Conservation (phyloP, 2,888 invertebrate species). For the Epinotia brunnichana region DNA sequence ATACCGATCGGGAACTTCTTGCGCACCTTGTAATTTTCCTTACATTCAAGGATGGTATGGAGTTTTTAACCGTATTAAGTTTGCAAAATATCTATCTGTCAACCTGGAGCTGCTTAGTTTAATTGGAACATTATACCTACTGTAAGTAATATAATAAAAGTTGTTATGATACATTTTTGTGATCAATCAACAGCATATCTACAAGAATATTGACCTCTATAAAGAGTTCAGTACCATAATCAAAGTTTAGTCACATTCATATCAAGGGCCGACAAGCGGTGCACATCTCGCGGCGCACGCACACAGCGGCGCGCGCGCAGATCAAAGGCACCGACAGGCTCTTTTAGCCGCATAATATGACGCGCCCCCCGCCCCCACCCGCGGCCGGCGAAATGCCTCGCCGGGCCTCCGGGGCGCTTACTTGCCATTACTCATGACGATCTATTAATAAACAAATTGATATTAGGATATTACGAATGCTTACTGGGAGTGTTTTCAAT, state of each 20-base stretch:
- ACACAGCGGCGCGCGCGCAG: conserved; percentile 62
- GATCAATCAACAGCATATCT: conserved; percentile 37
- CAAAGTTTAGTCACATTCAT: conserved; percentile 83
- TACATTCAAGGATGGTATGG: conserved; percentile 45
- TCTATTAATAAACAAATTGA: conserved; percentile 82
- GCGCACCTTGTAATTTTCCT: conserved; percentile 69
- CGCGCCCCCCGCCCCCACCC: conserved; percentile 76
- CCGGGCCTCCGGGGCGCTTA: conserved; percentile 74
- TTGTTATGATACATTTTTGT: conserved; percentile 25
- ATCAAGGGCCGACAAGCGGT: conserved; percentile 81
- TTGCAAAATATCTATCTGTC: not conserved
- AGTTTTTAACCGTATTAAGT: conserved; percentile 13
- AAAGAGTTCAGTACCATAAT: conserved; percentile 81
- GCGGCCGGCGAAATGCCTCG: conserved; percentile 75
- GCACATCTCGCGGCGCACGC: conserved; percentile 64
- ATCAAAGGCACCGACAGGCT: conserved; percentile 84
- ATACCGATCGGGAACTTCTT: conserved; percentile 64
- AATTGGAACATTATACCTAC: not conserved
- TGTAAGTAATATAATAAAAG: not conserved
- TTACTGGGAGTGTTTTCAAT: conserved; percentile 64
- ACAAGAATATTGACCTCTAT: conserved; percentile 67
- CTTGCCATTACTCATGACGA: conserved; percentile 82
- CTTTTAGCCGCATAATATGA: conserved; percentile 84
- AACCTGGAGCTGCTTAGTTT: conserved; percentile 2
- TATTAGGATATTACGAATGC: conserved; percentile 78